These are phyloP conservation scores for Pemphigus obesinymphae DNA, from an alignment of 1,140 invertebrate genomes.

Conservation along the genomic window DNA sequence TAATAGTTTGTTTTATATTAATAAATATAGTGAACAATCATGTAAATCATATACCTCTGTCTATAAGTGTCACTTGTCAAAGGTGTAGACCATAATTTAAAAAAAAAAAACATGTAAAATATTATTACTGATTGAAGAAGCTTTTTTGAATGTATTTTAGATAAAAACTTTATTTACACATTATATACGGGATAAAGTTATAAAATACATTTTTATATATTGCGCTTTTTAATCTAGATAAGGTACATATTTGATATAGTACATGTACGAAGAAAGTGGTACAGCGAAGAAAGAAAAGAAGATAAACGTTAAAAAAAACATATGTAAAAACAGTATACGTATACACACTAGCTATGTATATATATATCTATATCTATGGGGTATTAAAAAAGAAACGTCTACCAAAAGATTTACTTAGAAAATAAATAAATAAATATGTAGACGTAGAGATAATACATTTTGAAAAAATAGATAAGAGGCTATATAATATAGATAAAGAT, in stretches of 20 bases:
- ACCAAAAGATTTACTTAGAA: neutral
- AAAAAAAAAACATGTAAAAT: no score
- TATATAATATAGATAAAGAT: neutral
- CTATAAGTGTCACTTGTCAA: constrained; percentile 4
- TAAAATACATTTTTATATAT: neutral
- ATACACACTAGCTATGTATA: neutral
- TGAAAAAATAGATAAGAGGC: neutral
- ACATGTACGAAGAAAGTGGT: neutral
- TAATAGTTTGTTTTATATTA: neutral
- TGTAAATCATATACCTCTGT: constrained; percentile 10
- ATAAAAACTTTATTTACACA: neutral
- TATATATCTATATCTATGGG: no score
- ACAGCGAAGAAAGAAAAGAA: neutral
- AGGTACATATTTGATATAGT: neutral
- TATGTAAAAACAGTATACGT: neutral
- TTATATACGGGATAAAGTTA: neutral
- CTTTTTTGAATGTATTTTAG: neutral
- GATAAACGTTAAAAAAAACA: neutral
- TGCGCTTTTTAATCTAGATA: neutral
- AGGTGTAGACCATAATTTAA: constrained; percentile 16
- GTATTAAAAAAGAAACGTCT: neutral
- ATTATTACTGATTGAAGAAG: no score
- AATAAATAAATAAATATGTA: no score
- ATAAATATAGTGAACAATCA: neutral
- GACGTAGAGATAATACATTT: no score